Conservation (phyloP, 2,888 invertebrate species). For the Drosophila meridiana region DNA sequence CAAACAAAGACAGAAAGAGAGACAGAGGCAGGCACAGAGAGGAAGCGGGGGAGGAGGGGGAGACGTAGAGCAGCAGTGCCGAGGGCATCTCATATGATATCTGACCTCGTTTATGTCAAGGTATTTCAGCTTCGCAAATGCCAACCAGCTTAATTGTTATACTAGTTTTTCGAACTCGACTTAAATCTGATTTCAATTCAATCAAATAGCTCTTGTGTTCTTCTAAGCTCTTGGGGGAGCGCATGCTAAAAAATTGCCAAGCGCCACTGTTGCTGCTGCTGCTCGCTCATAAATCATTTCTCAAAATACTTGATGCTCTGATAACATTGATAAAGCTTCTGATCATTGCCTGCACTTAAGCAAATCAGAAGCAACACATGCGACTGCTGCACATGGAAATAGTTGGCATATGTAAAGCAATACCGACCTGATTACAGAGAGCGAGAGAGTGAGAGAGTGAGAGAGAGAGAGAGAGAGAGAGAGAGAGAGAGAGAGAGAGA, state of each 20-base stretch:
- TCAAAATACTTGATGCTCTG: slow-evolving; percentile 21
- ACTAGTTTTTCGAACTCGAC: neutral
- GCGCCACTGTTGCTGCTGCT: slow-evolving; percentile 33
- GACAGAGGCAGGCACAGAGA: neutral
- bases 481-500: too few species aligned
- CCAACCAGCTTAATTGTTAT: slow-evolving; percentile 32
- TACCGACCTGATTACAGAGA: slow-evolving; percentile 2
- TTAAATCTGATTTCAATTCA: slow-evolving; percentile 70
- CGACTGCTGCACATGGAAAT: slow-evolving; percentile 38
- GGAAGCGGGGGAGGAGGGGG: neutral
- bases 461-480: too few species aligned
- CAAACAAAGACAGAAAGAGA: slow-evolving; percentile 44
- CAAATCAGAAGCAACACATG: slow-evolving; percentile 51
- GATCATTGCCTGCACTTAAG: slow-evolving; percentile 55
- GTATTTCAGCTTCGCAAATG: slow-evolving; percentile 39
- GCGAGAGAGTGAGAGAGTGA: neutral
- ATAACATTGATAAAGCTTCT: slow-evolving; percentile 45
- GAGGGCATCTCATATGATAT: slow-evolving; percentile 24
- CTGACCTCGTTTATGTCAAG: slow-evolving; percentile 70
- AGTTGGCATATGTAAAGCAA: slow-evolving; percentile 40
- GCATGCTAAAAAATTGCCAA: slow-evolving; percentile 46
- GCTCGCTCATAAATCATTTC: slow-evolving; percentile 48
- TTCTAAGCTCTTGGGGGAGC: slow-evolving; percentile 35
- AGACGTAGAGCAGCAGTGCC: neutral
- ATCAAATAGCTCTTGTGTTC: slow-evolving; percentile 29